Percentiles rank a stretch among this genome's conserved stretches.
Evolutionary conservation across 2,888 invertebrate genomes (phyloP).

Genomic region (Tetanocera ferruginea): DNA sequence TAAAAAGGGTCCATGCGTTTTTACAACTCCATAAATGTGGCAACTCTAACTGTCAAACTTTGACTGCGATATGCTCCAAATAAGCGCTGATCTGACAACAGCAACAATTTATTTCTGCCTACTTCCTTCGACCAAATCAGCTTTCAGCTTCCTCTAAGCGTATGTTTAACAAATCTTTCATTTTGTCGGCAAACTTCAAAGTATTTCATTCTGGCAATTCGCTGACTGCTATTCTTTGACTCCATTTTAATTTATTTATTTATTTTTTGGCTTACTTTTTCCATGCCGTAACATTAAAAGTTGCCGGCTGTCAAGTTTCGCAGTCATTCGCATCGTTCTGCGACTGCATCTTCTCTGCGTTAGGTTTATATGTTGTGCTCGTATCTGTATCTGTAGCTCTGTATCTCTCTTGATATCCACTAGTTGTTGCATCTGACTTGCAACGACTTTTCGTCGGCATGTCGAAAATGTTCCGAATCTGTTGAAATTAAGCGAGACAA

Average conservation of each 20-base stretch:
- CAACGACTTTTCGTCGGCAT: conserved; percentile 54
- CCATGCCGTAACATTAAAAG: conserved; percentile 59
- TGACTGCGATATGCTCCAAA: conserved; percentile 1
- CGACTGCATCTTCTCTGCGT: background rate
- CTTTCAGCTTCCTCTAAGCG: background rate
- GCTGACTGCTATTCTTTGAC: background rate
- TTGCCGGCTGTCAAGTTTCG: conserved; percentile 65
- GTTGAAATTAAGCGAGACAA: conserved; percentile 65
- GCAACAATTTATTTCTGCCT: too few species aligned
- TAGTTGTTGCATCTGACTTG: conserved; percentile 15
- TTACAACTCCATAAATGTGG: background rate
- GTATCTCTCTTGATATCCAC: background rate
- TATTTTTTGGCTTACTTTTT: background rate
- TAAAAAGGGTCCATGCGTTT: too few species aligned
- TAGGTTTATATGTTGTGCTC: background rate
- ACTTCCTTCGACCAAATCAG: too few species aligned
- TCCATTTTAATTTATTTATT: background rate
- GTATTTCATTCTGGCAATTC: background rate
- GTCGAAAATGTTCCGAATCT: conserved; percentile 65
- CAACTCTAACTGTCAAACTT: background rate
- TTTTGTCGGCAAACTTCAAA: background rate
- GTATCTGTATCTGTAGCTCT: background rate
- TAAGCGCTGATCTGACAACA: background rate
- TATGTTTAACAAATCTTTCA: background rate
- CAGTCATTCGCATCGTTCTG: conserved; percentile 56